Evolutionary conservation across 2,888 invertebrate genomes (phyloP).

Genomic region (Gymnosoma rotundatum): DNA sequence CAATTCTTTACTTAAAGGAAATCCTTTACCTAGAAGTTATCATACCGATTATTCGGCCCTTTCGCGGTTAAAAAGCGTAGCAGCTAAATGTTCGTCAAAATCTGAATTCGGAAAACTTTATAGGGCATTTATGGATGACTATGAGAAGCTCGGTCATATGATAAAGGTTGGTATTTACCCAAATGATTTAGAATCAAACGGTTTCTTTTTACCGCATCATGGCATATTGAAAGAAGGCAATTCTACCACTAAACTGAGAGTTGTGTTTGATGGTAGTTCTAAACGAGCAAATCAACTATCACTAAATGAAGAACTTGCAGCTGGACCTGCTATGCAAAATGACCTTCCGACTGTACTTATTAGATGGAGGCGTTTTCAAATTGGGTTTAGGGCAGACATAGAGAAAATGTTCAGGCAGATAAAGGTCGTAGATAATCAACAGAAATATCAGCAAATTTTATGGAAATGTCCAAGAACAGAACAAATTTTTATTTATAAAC

Average conservation of each 20-base stretch:
- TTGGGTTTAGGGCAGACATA: constrained; percentile 64
- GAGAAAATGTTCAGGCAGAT: constrained; percentile 69
- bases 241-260: constrained; percentile 49
- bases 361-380: constrained; percentile 48
- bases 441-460: constrained; percentile 56
- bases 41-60: constrained; percentile 53
- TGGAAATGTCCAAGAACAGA: constrained; percentile 7
- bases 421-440: neutral
- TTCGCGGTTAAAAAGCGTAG: constrained; percentile 42
- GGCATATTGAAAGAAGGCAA: constrained; percentile 41
- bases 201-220: constrained; percentile 57
- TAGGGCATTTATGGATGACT: constrained; percentile 20
- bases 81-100: constrained; percentile 16
- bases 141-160: constrained; percentile 44
- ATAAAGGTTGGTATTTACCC: constrained; percentile 9
- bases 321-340: constrained; percentile 62
- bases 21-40: neutral
- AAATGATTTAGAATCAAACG: constrained; percentile 8
- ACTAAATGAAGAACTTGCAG: constrained; percentile 54
- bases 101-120: constrained; percentile 21
- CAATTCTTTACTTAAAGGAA: constrained; percentile 1
- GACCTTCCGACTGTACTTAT: constrained; percentile 51
- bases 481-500: neutral
- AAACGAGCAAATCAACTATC: constrained; percentile 13
- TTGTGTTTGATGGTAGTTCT: constrained; percentile 59